Evolutionary conservation across 2,888 invertebrate species (phyloP).

Genomic region (Pogonocherus hispidulus): DNA sequence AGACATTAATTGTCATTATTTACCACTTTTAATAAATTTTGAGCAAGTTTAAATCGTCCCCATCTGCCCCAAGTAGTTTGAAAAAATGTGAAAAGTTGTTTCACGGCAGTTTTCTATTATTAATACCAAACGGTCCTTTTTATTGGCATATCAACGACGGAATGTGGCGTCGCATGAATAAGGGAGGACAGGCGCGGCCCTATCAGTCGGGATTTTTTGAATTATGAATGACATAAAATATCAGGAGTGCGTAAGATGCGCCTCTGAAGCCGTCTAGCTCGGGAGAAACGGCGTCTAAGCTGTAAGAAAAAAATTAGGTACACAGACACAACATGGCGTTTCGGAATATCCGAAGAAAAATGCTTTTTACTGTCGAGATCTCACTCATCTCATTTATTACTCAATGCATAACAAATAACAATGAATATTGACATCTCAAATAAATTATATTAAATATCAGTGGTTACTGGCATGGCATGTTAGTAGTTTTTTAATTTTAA

Average conservation of each 20-base stretch:
- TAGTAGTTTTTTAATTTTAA: no score
- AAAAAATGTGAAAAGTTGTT: neutral
- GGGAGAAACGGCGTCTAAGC: no score
- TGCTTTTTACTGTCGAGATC: neutral
- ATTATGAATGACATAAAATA: constrained; percentile 20
- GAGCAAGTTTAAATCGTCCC: no score
- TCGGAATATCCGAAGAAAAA: neutral
- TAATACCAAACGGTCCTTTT: constrained; percentile 3
- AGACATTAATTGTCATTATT: no score
- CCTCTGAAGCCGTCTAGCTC: no score
- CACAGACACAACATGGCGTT: neutral
- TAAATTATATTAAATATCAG: no score
- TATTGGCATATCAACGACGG: neutral
- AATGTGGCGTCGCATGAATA: constrained; percentile 14
- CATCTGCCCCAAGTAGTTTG: no score
- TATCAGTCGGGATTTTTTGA: constrained; percentile 18
- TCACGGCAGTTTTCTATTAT: neutral
- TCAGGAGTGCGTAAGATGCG: constrained; percentile 6
- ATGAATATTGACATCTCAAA: no score
- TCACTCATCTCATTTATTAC: no score
- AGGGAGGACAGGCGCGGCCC: constrained; percentile 2
- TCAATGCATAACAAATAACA: no score
- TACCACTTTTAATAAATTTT: no score
- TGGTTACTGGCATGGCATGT: no score
- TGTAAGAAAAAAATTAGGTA: neutral